Evolutionary conservation across 2,888 invertebrate genomes (phyloP).

Genomic region (Ceratothoa steindachneri): DNA sequence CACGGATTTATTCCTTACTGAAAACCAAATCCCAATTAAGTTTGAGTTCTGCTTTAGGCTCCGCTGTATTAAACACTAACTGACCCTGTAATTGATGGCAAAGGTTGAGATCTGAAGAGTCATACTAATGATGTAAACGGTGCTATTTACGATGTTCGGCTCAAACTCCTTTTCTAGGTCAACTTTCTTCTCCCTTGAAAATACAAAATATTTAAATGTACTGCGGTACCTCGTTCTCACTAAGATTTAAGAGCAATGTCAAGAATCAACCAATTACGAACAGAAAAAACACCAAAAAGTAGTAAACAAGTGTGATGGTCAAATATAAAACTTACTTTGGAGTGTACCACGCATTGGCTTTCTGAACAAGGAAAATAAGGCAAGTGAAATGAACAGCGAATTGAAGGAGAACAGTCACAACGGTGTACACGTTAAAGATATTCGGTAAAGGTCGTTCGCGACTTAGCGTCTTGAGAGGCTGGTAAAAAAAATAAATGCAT

Average conservation of each 20-base stretch:
- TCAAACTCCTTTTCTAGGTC: slow-evolving; percentile 80
- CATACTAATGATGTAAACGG: slow-evolving; percentile 97
- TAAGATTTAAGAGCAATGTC: too few relatives aligned
- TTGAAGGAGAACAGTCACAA: slow-evolving; percentile 88
- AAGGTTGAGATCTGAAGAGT: slow-evolving; percentile 96
- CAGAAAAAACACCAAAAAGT: slow-evolving; percentile 23
- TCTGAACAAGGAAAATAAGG: slow-evolving; percentile 80
- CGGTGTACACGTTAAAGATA: slow-evolving; percentile 96
- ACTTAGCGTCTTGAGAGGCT: slow-evolving; percentile 88
- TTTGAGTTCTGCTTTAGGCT: too few relatives aligned
- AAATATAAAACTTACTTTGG: slow-evolving; percentile 52
- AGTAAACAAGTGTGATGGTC: too few relatives aligned
- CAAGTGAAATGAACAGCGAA: slow-evolving; percentile 91
- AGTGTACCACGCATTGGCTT: slow-evolving; percentile 69
- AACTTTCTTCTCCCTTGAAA: slow-evolving; percentile 30
- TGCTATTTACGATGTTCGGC: slow-evolving; percentile 92
- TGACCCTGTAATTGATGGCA: slow-evolving; percentile 96
- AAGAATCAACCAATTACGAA: too few relatives aligned
- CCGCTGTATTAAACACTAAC: too few relatives aligned
- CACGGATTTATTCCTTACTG: too few relatives aligned
- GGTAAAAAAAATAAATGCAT: slow-evolving; percentile 52
- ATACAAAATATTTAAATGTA: slow-evolving; percentile 3
- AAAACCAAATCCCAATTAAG: too few relatives aligned
- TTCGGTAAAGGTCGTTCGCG: slow-evolving; percentile 93
- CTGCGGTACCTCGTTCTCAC: background rate